Evolutionary conservation across 2,888 invertebrate species (phyloP).

Genomic region (Zygothrica quintamaculata): DNA sequence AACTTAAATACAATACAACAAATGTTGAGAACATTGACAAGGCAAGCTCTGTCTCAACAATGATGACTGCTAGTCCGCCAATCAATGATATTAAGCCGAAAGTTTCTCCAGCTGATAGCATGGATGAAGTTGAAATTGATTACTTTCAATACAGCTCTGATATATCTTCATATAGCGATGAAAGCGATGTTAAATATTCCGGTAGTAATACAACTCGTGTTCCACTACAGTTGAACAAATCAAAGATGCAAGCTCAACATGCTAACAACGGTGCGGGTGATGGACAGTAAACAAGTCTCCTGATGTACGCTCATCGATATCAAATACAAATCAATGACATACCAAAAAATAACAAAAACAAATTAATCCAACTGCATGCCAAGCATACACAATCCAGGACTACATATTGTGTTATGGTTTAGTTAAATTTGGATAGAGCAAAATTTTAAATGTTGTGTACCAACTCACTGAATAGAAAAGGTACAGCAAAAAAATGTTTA

Average conservation of each 20-base stretch:
- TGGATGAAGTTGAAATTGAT: conserved; percentile 64
- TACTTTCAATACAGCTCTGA: conserved; percentile 73
- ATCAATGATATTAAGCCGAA: background rate
- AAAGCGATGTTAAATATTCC: conserved; percentile 38
- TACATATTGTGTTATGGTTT: conserved; percentile 14
- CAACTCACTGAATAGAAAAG: background rate
- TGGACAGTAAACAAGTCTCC: conserved; percentile 46
- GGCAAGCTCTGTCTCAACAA: background rate
- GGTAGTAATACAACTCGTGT: conserved; percentile 56
- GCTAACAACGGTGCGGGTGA: conserved; percentile 67
- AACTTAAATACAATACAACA: conserved; percentile 30
- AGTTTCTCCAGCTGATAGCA: conserved; percentile 53
- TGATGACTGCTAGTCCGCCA: too few relatives aligned
- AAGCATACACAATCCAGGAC: too few relatives aligned
- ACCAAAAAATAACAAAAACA: background rate
- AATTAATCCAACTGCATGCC: conserved; percentile 17
- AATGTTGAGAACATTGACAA: conserved; percentile 24
- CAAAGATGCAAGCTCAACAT: conserved; percentile 2
- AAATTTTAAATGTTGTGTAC: conserved; percentile 52
- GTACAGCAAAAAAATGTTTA: conserved; percentile 18
- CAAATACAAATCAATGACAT: conserved; percentile 1
- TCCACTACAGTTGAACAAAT: conserved; percentile 8
- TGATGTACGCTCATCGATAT: background rate
- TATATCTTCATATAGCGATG: conserved; percentile 69
- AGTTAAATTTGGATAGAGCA: conserved; percentile 35